Base-by-base conservation (phyloP, 2,888 invertebrate genomes). In the Xestia sexstrigata region DNA sequence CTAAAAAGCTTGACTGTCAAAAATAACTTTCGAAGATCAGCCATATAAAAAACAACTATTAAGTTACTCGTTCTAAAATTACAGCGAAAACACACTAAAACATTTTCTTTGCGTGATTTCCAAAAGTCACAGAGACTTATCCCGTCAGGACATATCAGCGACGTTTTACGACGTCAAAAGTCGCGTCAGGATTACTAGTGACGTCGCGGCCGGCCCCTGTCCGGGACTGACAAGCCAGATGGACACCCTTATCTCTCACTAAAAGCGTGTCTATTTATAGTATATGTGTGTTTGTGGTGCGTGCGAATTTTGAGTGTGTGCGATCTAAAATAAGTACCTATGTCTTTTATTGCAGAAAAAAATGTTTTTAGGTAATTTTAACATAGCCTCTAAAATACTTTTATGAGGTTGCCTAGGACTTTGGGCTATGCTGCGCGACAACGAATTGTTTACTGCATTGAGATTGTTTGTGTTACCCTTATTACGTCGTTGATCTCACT, bases 221-320 rank as follows among this genome's bases (percentile, higher is more conserved):
- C 91, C 87, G 72, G 71, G 75, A 83, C 85, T 88, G 89, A 90
- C 90, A 87, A 73, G 81, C 78, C 72, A 78, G 86, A 90, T 90
- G 90, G 91, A 90, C 91, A 89, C 88, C 88, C 87, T 89, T 87
- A 89, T 89, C 90, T 87, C 85, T 86, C 78, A 82, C 85, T 89
- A 87, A 89, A 88, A 86, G 89, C 83, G 69, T 83, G 79, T 81
- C 84, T 88, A 87, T 86, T 84, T 88, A 76, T 88, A 78, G 72
- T 78, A 71, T 67, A 60, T 78, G 52, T 78, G 67, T 69, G 71
- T 66, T 55, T 58, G 30, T 67, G 8, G 58, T 69, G 60, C 45
- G 60, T 58, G 52, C 20, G 65, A 15, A 42, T 52, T 76, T 65
- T 42, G n/a, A n/a, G 39, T 65, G 65, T 42, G 74, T 74, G 30